A percentile compares a stretch with the other conserved stretches of the same genome.
Evolutionary conservation across 2,797 vertebrate species (phyloP).

Genomic region (Galaxias olidus): DNA sequence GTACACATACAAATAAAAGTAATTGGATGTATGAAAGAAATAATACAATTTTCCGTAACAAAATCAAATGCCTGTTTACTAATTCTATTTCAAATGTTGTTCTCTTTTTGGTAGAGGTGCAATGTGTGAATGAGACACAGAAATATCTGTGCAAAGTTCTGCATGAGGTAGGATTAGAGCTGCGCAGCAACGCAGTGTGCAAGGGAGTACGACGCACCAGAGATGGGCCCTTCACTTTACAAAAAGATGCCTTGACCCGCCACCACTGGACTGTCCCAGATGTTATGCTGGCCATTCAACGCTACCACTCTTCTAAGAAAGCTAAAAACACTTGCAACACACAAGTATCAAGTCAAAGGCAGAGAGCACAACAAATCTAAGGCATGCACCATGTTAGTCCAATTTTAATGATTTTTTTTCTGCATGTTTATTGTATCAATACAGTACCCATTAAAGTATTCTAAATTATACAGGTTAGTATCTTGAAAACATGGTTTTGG

Average conservation of each 20-base stretch:
- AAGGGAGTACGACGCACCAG: slow-evolving; percentile 82
- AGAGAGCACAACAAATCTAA: not conserved
- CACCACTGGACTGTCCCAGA: slow-evolving; percentile 81
- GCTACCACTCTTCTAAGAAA: slow-evolving; percentile 48
- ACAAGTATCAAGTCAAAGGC: not conserved
- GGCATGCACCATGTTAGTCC: not conserved
- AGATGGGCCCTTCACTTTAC: slow-evolving; percentile 83
- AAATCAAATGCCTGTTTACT: no score
- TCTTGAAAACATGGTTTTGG: no score
- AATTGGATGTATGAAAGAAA: no score
- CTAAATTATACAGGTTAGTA: no score
- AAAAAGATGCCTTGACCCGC: slow-evolving; percentile 79
- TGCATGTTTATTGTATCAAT: no score
- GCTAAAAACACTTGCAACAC: slow-evolving; percentile 1
- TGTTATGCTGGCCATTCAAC: slow-evolving; percentile 72
- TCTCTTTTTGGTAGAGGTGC: no score
- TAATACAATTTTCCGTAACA: not conserved
- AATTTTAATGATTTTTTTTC: no score
- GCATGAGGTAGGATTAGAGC: slow-evolving; percentile 91
- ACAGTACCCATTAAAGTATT: no score
- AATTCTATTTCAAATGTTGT: no score
- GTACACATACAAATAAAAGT: no score
- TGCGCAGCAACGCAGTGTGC: slow-evolving; percentile 86
- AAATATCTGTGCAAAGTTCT: slow-evolving; percentile 85
- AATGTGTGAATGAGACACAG: slow-evolving; percentile 92